These are phyloP conservation scores for Phoenoteleia sp. DNA, from an alignment of 2,888 invertebrate genomes.

Conservation along the genomic window DNA sequence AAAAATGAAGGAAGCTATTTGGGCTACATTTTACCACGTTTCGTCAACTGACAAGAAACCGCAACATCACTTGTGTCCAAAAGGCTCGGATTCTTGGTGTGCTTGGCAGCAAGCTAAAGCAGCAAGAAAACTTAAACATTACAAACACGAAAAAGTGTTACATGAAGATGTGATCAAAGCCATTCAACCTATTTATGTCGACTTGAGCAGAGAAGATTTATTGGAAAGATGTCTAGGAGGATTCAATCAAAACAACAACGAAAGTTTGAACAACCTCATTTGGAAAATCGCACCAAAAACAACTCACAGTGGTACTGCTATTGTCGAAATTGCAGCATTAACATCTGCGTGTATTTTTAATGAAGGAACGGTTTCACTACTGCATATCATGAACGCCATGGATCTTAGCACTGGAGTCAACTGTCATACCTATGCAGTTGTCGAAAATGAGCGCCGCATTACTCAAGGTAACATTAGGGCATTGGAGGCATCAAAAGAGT, in stretches of 20 bases:
- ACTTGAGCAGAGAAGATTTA: constrained; percentile 44
- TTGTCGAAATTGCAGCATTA: constrained; percentile 3
- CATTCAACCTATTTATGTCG: constrained; percentile 44
- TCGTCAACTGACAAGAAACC: constrained; percentile 64
- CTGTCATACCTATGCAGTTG: no score
- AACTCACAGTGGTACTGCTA: not conserved
- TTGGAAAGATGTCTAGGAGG: constrained; percentile 55
- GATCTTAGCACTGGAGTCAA: no score
- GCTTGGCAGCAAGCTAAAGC: constrained; percentile 64
- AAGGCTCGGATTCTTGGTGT: constrained; percentile 70
- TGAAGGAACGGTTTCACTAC: not conserved
- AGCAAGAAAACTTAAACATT: not conserved
- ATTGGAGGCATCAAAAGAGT: not conserved
- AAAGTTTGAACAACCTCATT: constrained; percentile 1
- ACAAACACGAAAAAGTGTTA: constrained; percentile 31
- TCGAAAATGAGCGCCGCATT: no score
- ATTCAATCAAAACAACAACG: constrained; percentile 10
- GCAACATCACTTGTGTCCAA: constrained; percentile 62
- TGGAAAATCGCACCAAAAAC: constrained; percentile 6
- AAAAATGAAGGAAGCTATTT: constrained; percentile 9
- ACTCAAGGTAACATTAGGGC: not conserved
- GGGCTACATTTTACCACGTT: constrained; percentile 50
- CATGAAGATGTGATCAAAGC: constrained; percentile 22
- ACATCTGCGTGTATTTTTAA: not conserved
- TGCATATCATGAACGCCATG: not conserved